Evolutionary conservation across 2,888 invertebrate species (phyloP), one percentile per base, ranked within the genome.

Genomic region (Idaea dimidiata): DNA sequence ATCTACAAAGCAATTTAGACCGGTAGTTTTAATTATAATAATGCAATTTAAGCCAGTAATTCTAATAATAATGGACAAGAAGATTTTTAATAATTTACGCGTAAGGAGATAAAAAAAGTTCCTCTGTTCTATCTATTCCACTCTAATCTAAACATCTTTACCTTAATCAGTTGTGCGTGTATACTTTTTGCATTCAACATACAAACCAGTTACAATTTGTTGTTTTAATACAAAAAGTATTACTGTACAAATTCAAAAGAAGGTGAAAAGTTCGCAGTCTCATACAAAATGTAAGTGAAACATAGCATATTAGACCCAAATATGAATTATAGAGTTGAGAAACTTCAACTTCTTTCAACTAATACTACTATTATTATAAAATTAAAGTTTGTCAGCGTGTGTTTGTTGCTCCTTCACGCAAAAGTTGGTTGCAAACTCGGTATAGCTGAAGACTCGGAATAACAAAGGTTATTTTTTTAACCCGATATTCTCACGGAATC

Each of bases 81-180:
- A 3, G 7, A 2, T 7, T 33, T 33, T 33, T 33, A 43, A 14
- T 43, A 14, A 10, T 43, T 43, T 43, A 43, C 10, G 43, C 14
- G 14, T 14, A 3, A 6, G 33, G 8, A 14, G 3, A 43, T 14
- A 14, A 8, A 43, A 43, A 43, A 43, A 14, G 3, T 43, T 0
- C 6, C 10, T 32, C 7, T 43, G 43, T 14, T 10, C 10, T 8
- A 8, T 43, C 43, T 43, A 43, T 43, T 1, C 43, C 14, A 43
- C 10, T 43, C 14, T 43, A 43, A 43, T 14, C 10, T 43, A 8
- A 43, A 43, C 14, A 43, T 43, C 43, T 43, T 43, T 43, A 43
- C 10, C 43, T 43, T 43, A 7, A 43, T 43, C 6, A 43, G 43
- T 55, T 71, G 58, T 59, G 60, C 61, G 43, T 10, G 43, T 43